A percentile compares a stretch with the other conserved stretches of the same genome.
Conservation (phyloP, 2,797 vertebrate genomes). For the Poecile montanus region DNA sequence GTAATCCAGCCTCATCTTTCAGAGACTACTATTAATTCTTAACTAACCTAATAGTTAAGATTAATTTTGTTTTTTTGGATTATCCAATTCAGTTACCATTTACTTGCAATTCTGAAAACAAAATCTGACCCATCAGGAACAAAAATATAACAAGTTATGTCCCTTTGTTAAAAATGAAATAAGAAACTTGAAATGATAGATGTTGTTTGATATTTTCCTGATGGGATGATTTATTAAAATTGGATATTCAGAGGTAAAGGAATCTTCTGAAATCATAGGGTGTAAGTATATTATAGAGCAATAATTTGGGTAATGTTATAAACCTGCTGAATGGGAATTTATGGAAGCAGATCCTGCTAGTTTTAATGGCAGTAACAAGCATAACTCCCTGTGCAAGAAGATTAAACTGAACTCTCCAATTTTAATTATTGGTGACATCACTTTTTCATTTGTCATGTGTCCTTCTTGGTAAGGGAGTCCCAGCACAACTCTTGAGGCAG, state of each 20-base stretch:
- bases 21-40: background rate
- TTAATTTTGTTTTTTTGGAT: background rate
- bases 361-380: constrained; percentile 20
- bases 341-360: constrained; percentile 29
- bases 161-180: background rate
- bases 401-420: background rate
- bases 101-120: background rate
- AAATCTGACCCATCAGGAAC: background rate
- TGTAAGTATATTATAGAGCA: background rate
- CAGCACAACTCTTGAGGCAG: background rate
- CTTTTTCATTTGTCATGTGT: background rate
- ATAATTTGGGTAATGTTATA: constrained; percentile 33
- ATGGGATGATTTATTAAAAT: background rate
- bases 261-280: constrained; percentile 28
- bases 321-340: constrained; percentile 44
- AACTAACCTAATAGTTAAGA: background rate
- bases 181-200: background rate
- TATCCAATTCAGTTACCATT: background rate
- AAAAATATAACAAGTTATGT: background rate
- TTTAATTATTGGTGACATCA: constrained; percentile 1
- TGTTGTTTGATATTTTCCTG: background rate
- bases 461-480: background rate
- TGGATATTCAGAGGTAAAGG: background rate
- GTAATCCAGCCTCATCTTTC: background rate
- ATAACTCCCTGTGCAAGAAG: constrained; percentile 20